Conservation (phyloP, 2,888 invertebrate genomes). For the Macaria liturata region DNA sequence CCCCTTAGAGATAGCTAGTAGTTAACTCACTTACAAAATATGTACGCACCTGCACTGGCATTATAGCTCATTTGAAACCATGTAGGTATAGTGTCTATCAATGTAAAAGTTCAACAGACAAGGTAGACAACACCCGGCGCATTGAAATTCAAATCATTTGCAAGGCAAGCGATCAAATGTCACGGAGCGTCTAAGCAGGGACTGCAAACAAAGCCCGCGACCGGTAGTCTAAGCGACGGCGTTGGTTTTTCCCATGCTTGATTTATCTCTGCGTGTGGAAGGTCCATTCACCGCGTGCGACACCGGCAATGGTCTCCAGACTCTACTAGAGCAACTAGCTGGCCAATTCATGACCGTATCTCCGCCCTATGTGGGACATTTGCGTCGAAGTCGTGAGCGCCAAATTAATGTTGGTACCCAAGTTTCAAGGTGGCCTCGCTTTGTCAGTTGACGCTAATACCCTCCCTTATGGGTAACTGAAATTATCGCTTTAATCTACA, state of each 20-base stretch:
- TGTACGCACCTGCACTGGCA: too few species aligned
- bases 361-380: constrained; percentile 14
- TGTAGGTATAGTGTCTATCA: constrained; percentile 1
- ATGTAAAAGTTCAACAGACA: constrained; percentile 15
- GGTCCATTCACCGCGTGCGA: constrained; percentile 51
- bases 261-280: constrained; percentile 56
- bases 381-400: constrained; percentile 28
- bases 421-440: constrained; percentile 42
- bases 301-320: constrained; percentile 26
- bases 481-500: constrained; percentile 37
- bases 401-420: constrained; percentile 39
- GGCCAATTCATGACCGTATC: constrained; percentile 35
- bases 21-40: too few species aligned
- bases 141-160: constrained; percentile 38
- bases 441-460: constrained; percentile 39
- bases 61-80: too few species aligned
- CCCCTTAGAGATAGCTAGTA: too few species aligned
- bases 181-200: constrained; percentile 39
- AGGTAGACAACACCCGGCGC: constrained; percentile 21
- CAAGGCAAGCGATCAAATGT: constrained; percentile 51
- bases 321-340: constrained; percentile 19
- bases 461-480: constrained; percentile 32
- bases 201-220: constrained; percentile 46
- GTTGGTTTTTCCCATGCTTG: constrained; percentile 58
- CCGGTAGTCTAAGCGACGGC: constrained; percentile 32